A percentile compares a stretch with the other conserved stretches of the same genome.
These are phyloP conservation scores for Drosophila santomea DNA, from an alignment of 1,140 invertebrate species.

Conservation along the genomic window DNA sequence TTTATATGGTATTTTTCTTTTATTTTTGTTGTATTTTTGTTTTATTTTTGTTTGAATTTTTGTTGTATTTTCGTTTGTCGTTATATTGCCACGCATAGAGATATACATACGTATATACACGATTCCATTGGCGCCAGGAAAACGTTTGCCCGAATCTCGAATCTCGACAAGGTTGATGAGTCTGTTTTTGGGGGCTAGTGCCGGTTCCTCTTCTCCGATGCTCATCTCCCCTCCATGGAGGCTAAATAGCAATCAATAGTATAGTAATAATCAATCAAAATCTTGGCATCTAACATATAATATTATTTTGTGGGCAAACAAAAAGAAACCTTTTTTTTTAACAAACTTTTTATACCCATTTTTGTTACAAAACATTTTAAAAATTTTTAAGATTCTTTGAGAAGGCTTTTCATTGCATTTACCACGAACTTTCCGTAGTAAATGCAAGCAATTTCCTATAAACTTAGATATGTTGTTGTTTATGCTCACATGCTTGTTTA, in stretches of 20 bases:
- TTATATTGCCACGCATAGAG: conserved; percentile 1
- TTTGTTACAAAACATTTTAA: too few species aligned
- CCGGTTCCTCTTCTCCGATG: not conserved
- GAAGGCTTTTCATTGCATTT: too few species aligned
- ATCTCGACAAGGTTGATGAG: conserved; percentile 34
- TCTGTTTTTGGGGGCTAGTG: conserved; percentile 21
- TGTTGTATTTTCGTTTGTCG: not conserved
- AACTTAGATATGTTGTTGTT: not conserved
- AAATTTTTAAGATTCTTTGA: too few species aligned
- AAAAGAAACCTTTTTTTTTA: too few species aligned
- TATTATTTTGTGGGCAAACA: too few species aligned
- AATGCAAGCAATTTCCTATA: not conserved
- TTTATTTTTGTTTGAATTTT: not conserved
- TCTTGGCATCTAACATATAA: not conserved
- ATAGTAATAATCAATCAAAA: not conserved
- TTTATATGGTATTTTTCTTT: conserved; percentile 13
- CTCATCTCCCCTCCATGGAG: too few species aligned
- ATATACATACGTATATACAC: conserved; percentile 1
- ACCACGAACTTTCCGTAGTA: too few species aligned
- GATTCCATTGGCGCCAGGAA: conserved; percentile 34
- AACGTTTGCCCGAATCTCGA: conserved; percentile 14
- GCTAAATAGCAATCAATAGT: not conserved
- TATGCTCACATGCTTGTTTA: conserved; percentile 7
- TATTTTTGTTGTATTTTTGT: not conserved
- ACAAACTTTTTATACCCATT: too few species aligned